Base-by-base conservation (phyloP, 2,797 vertebrate genomes). In the Coccyzus lansbergi region DNA sequence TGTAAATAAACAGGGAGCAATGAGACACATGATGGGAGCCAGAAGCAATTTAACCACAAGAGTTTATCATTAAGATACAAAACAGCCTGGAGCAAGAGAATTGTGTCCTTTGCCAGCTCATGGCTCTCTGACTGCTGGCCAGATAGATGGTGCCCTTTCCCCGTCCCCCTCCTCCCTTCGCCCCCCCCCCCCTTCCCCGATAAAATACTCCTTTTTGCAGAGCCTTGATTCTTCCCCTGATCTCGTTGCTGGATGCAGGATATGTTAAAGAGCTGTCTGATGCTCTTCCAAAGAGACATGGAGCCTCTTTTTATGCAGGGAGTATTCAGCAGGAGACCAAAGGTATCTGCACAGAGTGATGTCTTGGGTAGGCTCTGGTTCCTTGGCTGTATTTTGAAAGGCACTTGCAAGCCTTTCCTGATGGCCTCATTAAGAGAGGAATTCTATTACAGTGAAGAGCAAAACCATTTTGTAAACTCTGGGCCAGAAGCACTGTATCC, bases 31-130 rank as follows among this genome's bases (percentile, higher is more conserved):
- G 55, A 62, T 72, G 38, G 59, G 56, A 94, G 60, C 80, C 71
- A 87, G 81, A 87, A 95, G 53, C 65, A 58, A 79, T 93, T 92
- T 58, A 86, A 34, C 63, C 80, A 79, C 49, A 21, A 49, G 56
- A 87, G 40, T 83, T 86, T 77, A 49, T 83, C 91, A 83, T 84
- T 72, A 55, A 58, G 59, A 71, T 48, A 25, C 24, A 92, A 72
- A 92, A 44, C 26, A 68, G 24, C 31, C 31, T 72, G 34, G 58
- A 74, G 70, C 56, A 68, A 52, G n/a, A 67, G 49, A 87, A 49
- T 75, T 42, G 28, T 51, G 42, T 89, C 33, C 18, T 55, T 34
- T 89, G 68, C 60, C 74, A 74, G 68, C 75, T 65, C 18, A 4
- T 71, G 46, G 38, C 52, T 16, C 62, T 77, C 60, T 48, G 46